Evolutionary conservation across 2,888 invertebrate genomes (phyloP).

Genomic region (Orthosia cruda): DNA sequence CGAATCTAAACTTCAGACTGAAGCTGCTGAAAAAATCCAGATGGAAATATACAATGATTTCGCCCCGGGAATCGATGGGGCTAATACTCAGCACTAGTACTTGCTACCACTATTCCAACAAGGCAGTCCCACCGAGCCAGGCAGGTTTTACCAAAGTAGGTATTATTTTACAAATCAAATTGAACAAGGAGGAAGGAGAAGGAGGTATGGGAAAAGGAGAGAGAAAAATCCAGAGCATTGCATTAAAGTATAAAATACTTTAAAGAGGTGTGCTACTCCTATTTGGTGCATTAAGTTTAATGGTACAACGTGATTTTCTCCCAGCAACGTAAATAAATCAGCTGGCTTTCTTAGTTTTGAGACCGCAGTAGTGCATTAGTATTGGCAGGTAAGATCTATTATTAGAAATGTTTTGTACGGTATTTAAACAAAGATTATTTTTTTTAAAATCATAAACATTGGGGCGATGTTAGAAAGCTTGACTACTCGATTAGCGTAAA

Average conservation of each 20-base stretch:
- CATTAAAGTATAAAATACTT: conserved; percentile 29
- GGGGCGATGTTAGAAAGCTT: no score
- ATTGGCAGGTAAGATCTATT: conserved; percentile 34
- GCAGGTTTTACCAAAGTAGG: no score
- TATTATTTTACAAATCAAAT: not conserved
- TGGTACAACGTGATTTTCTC: conserved; percentile 14
- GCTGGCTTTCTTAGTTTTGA: conserved; percentile 28
- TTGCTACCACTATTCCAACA: no score
- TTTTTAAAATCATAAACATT: not conserved
- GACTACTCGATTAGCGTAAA: no score
- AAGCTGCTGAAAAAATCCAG: no score
- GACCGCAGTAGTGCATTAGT: conserved; percentile 31
- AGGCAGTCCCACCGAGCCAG: no score
- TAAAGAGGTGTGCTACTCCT: conserved; percentile 2
- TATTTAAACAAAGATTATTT: not conserved
- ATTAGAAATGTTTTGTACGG: conserved; percentile 1
- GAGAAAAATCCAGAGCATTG: not conserved
- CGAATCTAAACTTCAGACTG: no score
- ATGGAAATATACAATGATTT: no score
- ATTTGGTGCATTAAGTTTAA: conserved; percentile 2
- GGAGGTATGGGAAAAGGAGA: no score
- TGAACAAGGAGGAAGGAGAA: not conserved
- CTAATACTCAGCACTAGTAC: no score
- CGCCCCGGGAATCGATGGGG: no score
- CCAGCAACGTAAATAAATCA: conserved; percentile 40